phyloP scores from a whole-genome alignment of 1,140 invertebrate species.

The Brachystomella parvula region DNA sequence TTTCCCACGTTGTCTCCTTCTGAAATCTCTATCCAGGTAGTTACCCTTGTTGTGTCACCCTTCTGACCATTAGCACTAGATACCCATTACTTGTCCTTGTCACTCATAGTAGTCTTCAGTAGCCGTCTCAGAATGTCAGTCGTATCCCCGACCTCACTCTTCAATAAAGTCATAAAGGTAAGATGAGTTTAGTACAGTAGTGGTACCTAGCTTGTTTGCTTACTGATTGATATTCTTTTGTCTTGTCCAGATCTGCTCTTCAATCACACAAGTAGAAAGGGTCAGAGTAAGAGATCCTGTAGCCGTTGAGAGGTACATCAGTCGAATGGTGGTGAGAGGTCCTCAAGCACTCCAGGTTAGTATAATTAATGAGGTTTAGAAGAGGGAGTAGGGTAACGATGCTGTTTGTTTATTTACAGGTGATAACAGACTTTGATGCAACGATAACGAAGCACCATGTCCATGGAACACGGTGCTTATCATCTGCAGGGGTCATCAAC shows the following conservation, averaged over 20 bases:
- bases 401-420: constrained; percentile 46
- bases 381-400: neutral
- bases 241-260: neutral
- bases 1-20: neutral
- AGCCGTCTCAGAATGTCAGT: neutral
- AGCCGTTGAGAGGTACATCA: neutral
- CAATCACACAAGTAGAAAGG: constrained; percentile 1
- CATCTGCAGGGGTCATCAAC: constrained; percentile 57
- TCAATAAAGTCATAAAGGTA: neutral
- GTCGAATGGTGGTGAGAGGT: neutral
- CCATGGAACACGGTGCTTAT: constrained; percentile 56
- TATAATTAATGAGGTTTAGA: neutral
- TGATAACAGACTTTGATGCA: constrained; percentile 78
- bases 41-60: neutral
- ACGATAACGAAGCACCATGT: constrained; percentile 68
- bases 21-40: neutral
- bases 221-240: neutral
- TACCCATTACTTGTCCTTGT: neutral
- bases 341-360: neutral
- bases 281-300: neutral
- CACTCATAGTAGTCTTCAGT: neutral
- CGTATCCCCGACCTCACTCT: neutral
- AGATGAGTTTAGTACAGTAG: neutral
- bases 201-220: neutral
- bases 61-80: neutral